These are phyloP conservation scores for Periophthalmus magnuspinnatus DNA, from an alignment of 2,797 vertebrate genomes.

Conservation along the genomic window DNA sequence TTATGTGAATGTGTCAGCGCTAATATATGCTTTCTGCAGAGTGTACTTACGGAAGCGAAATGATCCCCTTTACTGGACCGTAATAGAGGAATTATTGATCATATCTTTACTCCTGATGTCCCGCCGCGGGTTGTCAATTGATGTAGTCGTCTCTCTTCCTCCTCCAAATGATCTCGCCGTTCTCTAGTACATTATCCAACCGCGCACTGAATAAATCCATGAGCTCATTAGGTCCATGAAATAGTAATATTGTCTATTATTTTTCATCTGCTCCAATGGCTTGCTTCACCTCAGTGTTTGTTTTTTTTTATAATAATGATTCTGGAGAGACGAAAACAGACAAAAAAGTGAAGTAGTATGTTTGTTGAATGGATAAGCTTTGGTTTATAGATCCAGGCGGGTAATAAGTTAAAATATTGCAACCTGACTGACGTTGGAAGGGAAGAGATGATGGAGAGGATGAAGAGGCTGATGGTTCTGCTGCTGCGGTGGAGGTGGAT, in stretches of 20 bases:
- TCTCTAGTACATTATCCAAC: constrained; percentile 63
- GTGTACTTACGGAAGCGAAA: constrained; percentile 75
- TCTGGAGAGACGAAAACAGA: no score
- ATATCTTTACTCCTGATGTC: constrained; percentile 73
- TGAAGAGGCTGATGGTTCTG: background rate
- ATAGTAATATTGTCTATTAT: constrained; percentile 70
- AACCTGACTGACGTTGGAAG: no score
- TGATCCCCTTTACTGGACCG: constrained; percentile 64
- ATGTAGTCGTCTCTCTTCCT: constrained; percentile 54
- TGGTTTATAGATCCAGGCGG: background rate
- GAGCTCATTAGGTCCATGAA: constrained; percentile 73
- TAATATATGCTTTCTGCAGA: constrained; percentile 41
- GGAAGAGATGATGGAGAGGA: no score
- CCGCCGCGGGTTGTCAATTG: constrained; percentile 72
- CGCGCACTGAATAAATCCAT: constrained; percentile 68
- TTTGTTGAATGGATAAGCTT: background rate
- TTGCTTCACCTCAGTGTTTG: constrained; percentile 18
- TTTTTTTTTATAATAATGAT: background rate
- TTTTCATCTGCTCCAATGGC: constrained; percentile 30
- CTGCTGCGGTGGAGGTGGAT: background rate
- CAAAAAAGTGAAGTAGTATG: no score
- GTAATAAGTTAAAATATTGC: background rate
- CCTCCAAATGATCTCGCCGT: constrained; percentile 72
- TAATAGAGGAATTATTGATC: constrained; percentile 77
- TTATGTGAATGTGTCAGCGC: constrained; percentile 81